phyloP scores from a whole-genome alignment of 64 coral and sea anemone genomes.

The Stylophora pistillata region DNA sequence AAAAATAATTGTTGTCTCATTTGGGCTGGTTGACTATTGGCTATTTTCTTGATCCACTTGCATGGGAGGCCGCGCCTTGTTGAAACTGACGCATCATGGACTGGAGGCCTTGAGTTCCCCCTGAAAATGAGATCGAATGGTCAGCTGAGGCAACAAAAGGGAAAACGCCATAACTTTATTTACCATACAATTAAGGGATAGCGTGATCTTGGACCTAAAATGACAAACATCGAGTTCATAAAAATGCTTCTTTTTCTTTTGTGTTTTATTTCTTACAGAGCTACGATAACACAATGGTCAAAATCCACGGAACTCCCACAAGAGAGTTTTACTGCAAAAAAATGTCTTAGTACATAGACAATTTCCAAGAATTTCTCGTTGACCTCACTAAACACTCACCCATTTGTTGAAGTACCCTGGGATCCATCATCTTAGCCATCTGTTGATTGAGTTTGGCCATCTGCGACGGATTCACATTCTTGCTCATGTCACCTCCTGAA shows the following conservation, averaged over 20 bases:
- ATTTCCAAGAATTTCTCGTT: neutral
- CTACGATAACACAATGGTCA: too few species aligned
- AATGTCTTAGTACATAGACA: too few species aligned
- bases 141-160: too few species aligned
- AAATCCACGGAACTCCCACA: too few species aligned
- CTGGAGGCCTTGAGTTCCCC: slow-evolving; percentile 90
- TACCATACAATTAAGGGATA: neutral
- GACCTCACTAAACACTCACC: slow-evolving; percentile 55
- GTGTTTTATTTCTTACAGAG: too few species aligned
- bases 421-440: slow-evolving; percentile 99
- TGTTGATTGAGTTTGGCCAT: slow-evolving; percentile 99
- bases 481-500: slow-evolving; percentile 95
- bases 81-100: slow-evolving; percentile 97
- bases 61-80: slow-evolving; percentile 44
- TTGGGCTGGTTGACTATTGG: neutral
- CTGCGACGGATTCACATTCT: slow-evolving; percentile 96
- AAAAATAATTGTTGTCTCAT: neutral
- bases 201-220: neutral
- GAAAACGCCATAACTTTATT: too few species aligned
- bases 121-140: slow-evolving; percentile 28
- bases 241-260: too few species aligned
- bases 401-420: slow-evolving; percentile 96
- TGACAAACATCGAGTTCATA: too few species aligned
- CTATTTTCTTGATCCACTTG: slow-evolving; percentile 11
- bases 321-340: too few species aligned